Base-by-base conservation (phyloP, 2,797 vertebrate species). In the Mus caroli region DNA sequence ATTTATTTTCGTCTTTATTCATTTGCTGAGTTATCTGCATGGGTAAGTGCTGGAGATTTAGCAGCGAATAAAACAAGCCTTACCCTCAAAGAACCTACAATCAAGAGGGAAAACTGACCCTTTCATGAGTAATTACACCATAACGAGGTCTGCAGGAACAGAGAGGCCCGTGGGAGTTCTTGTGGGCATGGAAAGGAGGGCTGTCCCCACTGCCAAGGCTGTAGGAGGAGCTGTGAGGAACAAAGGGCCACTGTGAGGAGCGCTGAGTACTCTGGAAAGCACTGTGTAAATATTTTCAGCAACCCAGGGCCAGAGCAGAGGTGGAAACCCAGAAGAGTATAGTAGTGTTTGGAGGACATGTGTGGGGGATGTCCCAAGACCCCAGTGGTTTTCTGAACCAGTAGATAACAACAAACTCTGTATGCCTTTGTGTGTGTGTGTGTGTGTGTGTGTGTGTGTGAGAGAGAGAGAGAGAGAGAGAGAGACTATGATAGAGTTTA, bases 61-160 rank as follows among this genome's bases (percentile, higher is more conserved):
- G 43, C 54, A 40, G 54, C 60, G 60, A 93, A 26, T 37, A 46
- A 92, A 95, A 94, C n/a, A 75, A 91, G 15, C 15, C 76, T 95
- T 86, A 75, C 67, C 69, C 89, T 86, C 24, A 2, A 26, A 82
- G 60, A 96, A 43, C 56, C 78, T 62, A 15, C 2, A 20, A 14
- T 92, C 82, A 90, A 40, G 34, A 40, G 60, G 86, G 64, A 73
- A 37, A 89, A 64, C 43, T 28, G 84, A 71, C 43, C 77, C 2
- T 77, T 85, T 77, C 40, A 2, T 58, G 46, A 69, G 40, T 88
- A 90, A 64, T 90, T 96, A 46, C 77, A 31, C 3, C 1, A 5
- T n/a, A 50, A 54, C 20, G 8, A 88, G 46, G 31, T 43, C 62
- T 24, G 9, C 13, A 6, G 40, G n/a, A 11, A 9, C 13, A 15